phyloP scores from a whole-genome alignment of 2,113 vertebrate genomes.

The Symphodus melops region DNA sequence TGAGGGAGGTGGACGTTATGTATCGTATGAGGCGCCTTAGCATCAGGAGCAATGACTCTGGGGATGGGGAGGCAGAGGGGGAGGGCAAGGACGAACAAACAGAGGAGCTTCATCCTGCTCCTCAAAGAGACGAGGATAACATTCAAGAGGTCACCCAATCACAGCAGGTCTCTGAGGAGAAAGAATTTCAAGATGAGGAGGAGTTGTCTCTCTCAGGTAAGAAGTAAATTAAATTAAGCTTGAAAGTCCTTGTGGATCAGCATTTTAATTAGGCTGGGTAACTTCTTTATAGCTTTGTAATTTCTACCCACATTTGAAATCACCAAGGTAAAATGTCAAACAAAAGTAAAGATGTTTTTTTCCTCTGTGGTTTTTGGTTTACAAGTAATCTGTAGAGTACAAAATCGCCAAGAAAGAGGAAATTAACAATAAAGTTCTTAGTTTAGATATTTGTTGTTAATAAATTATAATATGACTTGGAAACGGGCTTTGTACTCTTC shows the following conservation, averaged over 20 bases:
- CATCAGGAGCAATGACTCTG: conserved; percentile 85
- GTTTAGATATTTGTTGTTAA: background rate
- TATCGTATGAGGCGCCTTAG: conserved; percentile 91
- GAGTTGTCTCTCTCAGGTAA: conserved; percentile 74
- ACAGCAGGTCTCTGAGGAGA: conserved; percentile 62
- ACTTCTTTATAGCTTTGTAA: background rate
- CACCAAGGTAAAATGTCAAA: background rate
- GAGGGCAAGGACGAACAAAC: conserved; percentile 61
- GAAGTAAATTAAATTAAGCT: conserved; percentile 8
- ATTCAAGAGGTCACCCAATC: conserved; percentile 76
- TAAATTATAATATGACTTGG: background rate
- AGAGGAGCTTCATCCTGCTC: conserved; percentile 62
- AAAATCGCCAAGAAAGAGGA: background rate
- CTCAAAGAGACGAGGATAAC: conserved; percentile 70
- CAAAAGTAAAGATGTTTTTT: background rate
- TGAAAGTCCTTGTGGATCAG: background rate
- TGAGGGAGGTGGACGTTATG: conserved; percentile 93
- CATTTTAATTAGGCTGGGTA: background rate
- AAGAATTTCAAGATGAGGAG: conserved; percentile 62
- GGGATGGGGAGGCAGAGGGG: conserved; percentile 78
- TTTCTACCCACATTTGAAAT: background rate
- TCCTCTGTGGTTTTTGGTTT: background rate
- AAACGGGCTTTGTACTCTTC: background rate
- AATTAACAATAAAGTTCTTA: background rate
- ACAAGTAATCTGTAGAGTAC: background rate